Evolutionary conservation across 2,888 invertebrate species (phyloP), one percentile per base, ranked within the genome.

Genomic region (Acrobasis consociella): DNA sequence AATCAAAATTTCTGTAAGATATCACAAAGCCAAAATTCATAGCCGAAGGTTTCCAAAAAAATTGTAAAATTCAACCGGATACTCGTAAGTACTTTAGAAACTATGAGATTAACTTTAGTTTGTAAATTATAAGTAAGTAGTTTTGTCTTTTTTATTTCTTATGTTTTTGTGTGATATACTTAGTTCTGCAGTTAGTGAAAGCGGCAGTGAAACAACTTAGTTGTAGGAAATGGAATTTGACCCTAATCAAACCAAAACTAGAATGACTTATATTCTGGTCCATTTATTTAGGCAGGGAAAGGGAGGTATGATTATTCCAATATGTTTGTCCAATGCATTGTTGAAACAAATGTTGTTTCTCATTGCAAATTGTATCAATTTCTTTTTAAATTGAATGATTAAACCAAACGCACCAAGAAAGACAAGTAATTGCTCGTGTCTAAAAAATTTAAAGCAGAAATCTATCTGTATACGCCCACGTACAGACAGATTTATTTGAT

Each of bases 11-110:
- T 66, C 67, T 63, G 69, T 65, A 63, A 68, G 70, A 72, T 63
- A 67, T 64, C 42, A 16, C 60, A 58, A 64, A 67, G 63, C 58
- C 71, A 76, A 83, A 83, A 78, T 78, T 75, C 69, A 64, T 7
- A 64, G 76, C 10, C 46, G 13, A 17, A 16, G 13, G 15, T 22
- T 60, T 22, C 37, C 13, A 38, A 38, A 52, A 52, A 22, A 51
- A 49, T 31, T 42, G 13, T 42, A 39, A 11, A 69, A 69, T 67
- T 62, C 64, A 65, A 58, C 52, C 66, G 65, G 64, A 65, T 69
- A 58, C 66, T 56, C 9, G 63, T 55, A 62, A 62, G 60, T 53
- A n/a, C 17, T 37, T 8, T 53, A 53, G n/a, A 31, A 53, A 17
- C 39, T 59, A 49, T 49, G 49, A 9, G 13, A 2, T 31, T 52